Evolutionary conservation across 2,113 vertebrate species (phyloP), one percentile per base, ranked within the genome.

Genomic region (Tragulus kanchil): DNA sequence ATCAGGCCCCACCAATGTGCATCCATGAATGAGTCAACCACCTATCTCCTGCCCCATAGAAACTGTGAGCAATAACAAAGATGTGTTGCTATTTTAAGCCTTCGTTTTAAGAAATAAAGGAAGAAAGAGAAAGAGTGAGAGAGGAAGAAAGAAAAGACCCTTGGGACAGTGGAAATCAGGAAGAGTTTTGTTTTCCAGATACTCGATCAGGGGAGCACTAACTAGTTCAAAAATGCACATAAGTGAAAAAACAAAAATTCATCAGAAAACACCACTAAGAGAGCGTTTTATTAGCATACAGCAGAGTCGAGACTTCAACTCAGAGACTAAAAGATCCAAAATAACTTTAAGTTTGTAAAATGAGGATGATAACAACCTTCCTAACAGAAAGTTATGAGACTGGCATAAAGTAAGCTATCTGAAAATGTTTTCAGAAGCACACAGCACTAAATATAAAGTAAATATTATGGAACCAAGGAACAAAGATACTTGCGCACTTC

Each of bases 111-210:
- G 48, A 26, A 75, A 75, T 26, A 48, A 54, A 54, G 26, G 75
- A 78, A 67, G 28, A 15, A 65, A 54, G 75, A 23, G 25, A 61
- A 23, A 23, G 25, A 61, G 2, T 56, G 13, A 75, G 50, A 2
- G 23, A 50, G 6, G 23, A 15, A 28, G 23, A n/a, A 91, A 87
- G 36, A 67, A 82, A 90, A 64, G 14, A 52, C 56, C 42, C 23
- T 71, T 50, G 14, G 36, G 64, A 61, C 12, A 65, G 28, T 56
- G 5, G 12, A 25, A n/a, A 75, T 82, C 36, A 67, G 21, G 59
- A 92, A 79, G 52, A 88, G 21, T 26, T 89, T 89, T 31, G 6
- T 79, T 84, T 93, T 56, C 85, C 48, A 73, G 62, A 93, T 45
- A 36, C 48, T 90, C 16, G 12, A 84, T 71, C n/a, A 58, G n/a